Conservation (phyloP, 2,888 invertebrate species). For the Agrilus biguttatus region DNA sequence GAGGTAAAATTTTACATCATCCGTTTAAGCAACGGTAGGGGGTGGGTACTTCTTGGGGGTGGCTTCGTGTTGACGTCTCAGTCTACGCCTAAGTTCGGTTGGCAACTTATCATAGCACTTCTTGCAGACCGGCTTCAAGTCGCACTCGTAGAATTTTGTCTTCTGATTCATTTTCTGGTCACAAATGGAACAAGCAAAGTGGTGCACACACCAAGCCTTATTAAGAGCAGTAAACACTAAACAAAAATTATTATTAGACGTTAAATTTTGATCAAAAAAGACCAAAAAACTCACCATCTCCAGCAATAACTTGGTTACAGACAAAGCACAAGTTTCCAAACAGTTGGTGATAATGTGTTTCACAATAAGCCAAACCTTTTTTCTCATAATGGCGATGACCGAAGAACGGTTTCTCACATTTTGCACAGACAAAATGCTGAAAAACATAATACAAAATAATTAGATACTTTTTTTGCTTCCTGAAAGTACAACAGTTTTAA, state of each 20-base stretch:
- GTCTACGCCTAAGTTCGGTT: constrained; percentile 76
- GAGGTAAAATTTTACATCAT: no score
- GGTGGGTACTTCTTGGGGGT: constrained; percentile 39
- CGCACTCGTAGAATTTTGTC: constrained; percentile 98
- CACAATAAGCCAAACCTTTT: constrained; percentile 96
- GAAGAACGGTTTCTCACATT: constrained; percentile 98
- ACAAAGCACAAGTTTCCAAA: constrained; percentile 98
- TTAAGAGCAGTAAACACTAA: constrained; percentile 93
- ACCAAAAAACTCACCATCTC: constrained; percentile 65
- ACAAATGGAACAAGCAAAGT: constrained; percentile 95
- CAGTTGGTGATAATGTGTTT: constrained; percentile 96
- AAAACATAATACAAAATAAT: constrained; percentile 19
- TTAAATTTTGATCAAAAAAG: background rate
- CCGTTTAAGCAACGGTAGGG: no score
- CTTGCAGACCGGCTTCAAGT: constrained; percentile 96
- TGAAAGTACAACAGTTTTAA: background rate
- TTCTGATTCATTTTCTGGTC: constrained; percentile 92
- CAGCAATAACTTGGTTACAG: constrained; percentile 95
- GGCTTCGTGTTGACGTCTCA: constrained; percentile 79
- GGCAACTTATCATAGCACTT: constrained; percentile 97
- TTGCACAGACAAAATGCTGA: constrained; percentile 97
- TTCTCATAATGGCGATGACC: constrained; percentile 98
- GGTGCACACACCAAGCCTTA: constrained; percentile 98
- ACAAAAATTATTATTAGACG: constrained; percentile 2
- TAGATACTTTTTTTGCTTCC: background rate